These are phyloP conservation scores for Nomada fabriciana DNA, from an alignment of 2,888 invertebrate genomes.

Conservation along the genomic window DNA sequence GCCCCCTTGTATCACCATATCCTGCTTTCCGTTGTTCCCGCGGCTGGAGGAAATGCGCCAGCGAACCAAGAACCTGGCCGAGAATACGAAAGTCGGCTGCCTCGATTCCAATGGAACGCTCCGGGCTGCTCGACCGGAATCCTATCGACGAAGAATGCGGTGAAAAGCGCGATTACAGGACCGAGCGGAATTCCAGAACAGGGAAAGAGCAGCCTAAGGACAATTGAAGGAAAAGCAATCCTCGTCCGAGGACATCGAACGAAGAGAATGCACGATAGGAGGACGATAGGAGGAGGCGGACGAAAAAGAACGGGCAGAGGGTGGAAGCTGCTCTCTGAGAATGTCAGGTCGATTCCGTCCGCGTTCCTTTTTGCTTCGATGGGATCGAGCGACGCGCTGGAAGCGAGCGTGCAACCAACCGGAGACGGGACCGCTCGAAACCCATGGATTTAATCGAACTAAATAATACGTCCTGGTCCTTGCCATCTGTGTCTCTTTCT, in stretches of 20 bases:
- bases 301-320: conserved; percentile 24
- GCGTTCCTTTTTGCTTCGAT: conserved; percentile 59
- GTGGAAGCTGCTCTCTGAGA: conserved; percentile 61
- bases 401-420: conserved; percentile 51
- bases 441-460: conserved; percentile 67
- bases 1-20: neutral
- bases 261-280: conserved; percentile 16
- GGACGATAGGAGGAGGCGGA: neutral
- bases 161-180: conserved; percentile 32
- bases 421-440: conserved; percentile 33
- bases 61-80: conserved; percentile 15
- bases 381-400: conserved; percentile 41
- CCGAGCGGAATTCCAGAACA: conserved; percentile 40
- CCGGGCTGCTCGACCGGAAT: neutral
- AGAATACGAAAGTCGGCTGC: conserved; percentile 31
- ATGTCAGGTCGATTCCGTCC: conserved; percentile 70
- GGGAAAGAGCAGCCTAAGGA: conserved; percentile 51
- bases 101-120: neutral
- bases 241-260: conserved; percentile 4
- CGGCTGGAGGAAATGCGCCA: neutral
- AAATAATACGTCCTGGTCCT: conserved; percentile 57
- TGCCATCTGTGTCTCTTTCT: conserved; percentile 22
- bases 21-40: too few relatives aligned
- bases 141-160: conserved; percentile 19
- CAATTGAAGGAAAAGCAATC: conserved; percentile 55